phyloP scores from a whole-genome alignment of 2,113 vertebrate genomes.

The Etia nguti region DNA sequence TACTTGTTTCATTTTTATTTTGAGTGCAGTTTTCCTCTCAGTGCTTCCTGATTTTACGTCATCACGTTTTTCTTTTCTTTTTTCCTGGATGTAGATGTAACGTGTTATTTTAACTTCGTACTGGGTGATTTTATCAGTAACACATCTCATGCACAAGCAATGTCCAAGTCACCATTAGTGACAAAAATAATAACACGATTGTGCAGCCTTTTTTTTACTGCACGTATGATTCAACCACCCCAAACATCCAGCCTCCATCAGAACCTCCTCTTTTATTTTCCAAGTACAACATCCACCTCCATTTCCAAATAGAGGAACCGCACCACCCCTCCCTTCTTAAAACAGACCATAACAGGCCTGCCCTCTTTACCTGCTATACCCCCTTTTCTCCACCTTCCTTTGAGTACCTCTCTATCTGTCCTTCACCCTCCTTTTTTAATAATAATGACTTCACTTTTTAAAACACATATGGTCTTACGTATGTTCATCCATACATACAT shows the following conservation, averaged over 20 bases:
- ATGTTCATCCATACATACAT: not conserved
- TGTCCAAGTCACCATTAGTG: not conserved
- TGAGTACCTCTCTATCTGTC: not conserved
- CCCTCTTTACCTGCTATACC: not conserved
- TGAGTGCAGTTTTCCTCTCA: not conserved
- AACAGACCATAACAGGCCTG: slow-evolving; percentile 46
- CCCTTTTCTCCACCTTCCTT: not conserved
- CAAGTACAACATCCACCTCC: slow-evolving; percentile 39
- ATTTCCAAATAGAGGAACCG: slow-evolving; percentile 71
- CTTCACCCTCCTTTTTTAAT: not conserved
- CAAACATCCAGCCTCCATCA: not conserved
- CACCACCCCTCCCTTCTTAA: slow-evolving; percentile 52
- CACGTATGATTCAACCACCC: not conserved
- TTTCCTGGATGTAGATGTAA: not conserved
- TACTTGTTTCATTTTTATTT: not conserved
- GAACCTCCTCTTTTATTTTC: not conserved
- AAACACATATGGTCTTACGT: not conserved
- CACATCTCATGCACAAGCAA: not conserved
- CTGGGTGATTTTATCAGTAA: not conserved
- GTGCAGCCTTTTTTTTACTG: not conserved
- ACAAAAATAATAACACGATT: not conserved
- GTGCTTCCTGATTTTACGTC: not conserved
- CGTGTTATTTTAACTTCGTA: not conserved
- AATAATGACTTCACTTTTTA: not conserved
- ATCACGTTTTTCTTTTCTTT: not conserved